Base-by-base conservation (phyloP, 2,888 invertebrate species). In the Cryptosula pallasiana region DNA sequence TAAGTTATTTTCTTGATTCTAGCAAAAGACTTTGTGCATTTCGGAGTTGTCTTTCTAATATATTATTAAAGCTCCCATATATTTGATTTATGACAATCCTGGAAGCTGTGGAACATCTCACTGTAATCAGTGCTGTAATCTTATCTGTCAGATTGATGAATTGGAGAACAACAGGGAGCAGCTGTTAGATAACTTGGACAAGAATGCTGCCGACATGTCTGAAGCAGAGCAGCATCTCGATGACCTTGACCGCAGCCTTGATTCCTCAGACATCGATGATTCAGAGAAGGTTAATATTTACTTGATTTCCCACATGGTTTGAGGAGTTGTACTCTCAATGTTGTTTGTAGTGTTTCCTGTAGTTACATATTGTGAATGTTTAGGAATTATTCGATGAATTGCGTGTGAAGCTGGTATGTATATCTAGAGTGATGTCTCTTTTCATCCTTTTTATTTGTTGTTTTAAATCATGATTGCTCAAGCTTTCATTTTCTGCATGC, bases 131-230 rank as follows among this genome's bases (percentile, higher is more conserved):
- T n/a, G n/a, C n/a, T n/a, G n/a, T n/a, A n/a, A n/a, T n/a, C n/a
- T n/a, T n/a, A n/a, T n/a, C 25, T 63, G 27, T 3, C 63, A 63
- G 63, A 63, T 63, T 63, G 76, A 76, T 13, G 78, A 80, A 57
- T 74, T 82, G 55, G 80, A 82, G 75, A 75, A 77, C 25, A 77
- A 82, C 72, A 78, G 82, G 5, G 79, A 80, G 72, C 76, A 79
- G 36, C 79, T 81, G 77, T 71, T 82, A 72, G 77, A 77, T 45
- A 79, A 78, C 57, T 78, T 83, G 45, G 79, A 81, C 35, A 78
- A 74, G 73, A 82, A 83, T 76, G 81, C 81, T 1, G 75, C 75
- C 25, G 81, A 81, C 69, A 80, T 83, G 71, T 79, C 80, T 57
- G 76, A 76, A 69, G 73, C 83, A 25, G 82, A 83, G 74, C 78